Evolutionary conservation across 2,113 vertebrate genomes (phyloP).

Genomic region (Microcebus lehilahytsara): DNA sequence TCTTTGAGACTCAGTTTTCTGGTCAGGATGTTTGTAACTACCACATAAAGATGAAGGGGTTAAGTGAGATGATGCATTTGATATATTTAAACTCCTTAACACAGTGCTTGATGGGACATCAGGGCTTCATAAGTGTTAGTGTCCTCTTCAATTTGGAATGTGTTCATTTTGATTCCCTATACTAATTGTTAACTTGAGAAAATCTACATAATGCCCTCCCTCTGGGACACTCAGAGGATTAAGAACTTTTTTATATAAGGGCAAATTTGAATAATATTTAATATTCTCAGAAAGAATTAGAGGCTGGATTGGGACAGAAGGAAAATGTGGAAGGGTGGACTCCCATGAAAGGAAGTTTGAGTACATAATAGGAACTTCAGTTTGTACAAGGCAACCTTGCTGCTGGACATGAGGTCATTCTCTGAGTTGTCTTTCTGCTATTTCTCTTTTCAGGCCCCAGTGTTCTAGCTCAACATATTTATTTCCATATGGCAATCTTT

Average conservation of each 20-base stretch:
- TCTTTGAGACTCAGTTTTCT: background rate
- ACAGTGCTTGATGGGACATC: background rate
- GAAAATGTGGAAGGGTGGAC: background rate
- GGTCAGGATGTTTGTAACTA: background rate
- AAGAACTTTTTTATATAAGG: conserved; percentile 22
- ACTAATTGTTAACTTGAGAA: conserved; percentile 24
- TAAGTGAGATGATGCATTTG: background rate
- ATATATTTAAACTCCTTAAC: background rate
- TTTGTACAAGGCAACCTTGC: background rate
- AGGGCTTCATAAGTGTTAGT: background rate
- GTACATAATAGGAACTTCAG: background rate
- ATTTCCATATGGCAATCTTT: background rate
- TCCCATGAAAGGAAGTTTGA: background rate
- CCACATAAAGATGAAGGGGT: background rate
- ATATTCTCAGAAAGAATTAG: background rate
- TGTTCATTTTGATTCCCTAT: background rate
- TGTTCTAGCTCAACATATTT: background rate
- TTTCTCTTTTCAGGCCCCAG: background rate
- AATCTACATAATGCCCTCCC: background rate
- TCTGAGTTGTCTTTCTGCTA: background rate
- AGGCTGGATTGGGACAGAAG: background rate
- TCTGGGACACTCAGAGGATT: background rate
- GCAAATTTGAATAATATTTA: conserved; percentile 32
- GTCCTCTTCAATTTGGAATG: background rate
- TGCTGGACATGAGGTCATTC: background rate